These are phyloP conservation scores for Cuculus canorus DNA, from an alignment of 2,797 vertebrate genomes.

Conservation along the genomic window DNA sequence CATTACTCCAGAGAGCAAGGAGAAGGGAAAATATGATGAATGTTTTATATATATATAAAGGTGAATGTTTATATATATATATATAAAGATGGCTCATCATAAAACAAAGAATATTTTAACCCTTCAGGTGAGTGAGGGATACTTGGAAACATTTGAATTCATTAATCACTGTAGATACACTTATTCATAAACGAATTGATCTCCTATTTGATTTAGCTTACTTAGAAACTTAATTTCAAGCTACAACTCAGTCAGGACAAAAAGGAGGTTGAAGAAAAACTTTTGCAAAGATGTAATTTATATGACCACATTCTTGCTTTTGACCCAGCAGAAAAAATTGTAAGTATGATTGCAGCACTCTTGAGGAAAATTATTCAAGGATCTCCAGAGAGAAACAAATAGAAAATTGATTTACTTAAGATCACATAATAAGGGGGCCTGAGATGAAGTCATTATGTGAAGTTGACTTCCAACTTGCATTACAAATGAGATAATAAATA, in stretches of 20 bases:
- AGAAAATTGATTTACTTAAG: constrained; percentile 42
- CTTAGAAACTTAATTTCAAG: not conserved
- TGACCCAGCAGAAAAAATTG: not conserved
- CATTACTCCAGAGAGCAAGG: not conserved
- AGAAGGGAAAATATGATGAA: not conserved
- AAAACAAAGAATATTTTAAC: not conserved
- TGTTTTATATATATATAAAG: not conserved
- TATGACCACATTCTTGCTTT: constrained; percentile 3
- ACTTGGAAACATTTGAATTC: not conserved
- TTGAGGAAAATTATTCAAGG: constrained; percentile 20
- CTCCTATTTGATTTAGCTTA: not conserved
- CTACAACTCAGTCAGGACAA: not conserved
- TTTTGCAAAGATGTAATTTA: not conserved
- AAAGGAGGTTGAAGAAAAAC: not conserved
- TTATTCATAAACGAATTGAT: not conserved
- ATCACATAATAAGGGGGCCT: not conserved
- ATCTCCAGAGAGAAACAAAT: constrained; percentile 42
- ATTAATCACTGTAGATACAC: not conserved
- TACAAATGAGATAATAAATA: constrained; percentile 44
- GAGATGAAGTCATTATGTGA: constrained; percentile 41
- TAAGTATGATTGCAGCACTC: constrained; percentile 13
- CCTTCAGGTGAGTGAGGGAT: not conserved
- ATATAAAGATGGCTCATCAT: not conserved
- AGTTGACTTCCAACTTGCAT: constrained; percentile 33
- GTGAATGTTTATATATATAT: not conserved